Evolutionary conservation across 2,888 invertebrate species (phyloP).

Genomic region (Tolmerus cingulatus): DNA sequence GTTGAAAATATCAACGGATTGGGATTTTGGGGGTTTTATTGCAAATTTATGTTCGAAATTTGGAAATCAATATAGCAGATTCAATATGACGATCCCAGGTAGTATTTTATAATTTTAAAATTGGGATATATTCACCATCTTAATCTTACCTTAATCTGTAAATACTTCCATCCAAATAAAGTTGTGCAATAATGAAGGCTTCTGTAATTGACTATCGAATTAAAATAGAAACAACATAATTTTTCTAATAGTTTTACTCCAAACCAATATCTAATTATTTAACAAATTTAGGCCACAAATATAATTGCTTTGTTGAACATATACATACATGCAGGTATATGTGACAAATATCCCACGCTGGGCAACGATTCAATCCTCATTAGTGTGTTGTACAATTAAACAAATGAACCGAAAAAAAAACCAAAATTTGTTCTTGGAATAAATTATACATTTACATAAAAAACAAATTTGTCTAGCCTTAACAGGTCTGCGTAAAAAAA

Average conservation of each 20-base stretch:
- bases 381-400: not conserved
- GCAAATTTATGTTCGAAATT: too few relatives aligned
- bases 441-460: not conserved
- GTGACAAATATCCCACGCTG: conserved; percentile 30
- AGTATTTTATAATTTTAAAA: too few relatives aligned
- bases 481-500: not conserved
- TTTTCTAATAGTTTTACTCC: conserved; percentile 40
- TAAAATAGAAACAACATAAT: not conserved
- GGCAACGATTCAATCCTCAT: conserved; percentile 3
- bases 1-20: too few relatives aligned
- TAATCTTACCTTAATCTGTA: not conserved
- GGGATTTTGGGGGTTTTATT: too few relatives aligned
- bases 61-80: too few relatives aligned
- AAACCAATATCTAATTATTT: conserved; percentile 42
- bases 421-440: not conserved
- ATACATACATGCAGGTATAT: conserved; percentile 43
- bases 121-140: not conserved
- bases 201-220: not conserved
- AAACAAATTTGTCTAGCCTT: not conserved
- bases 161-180: not conserved
- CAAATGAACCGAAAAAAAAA: not conserved
- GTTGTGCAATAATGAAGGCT: not conserved
- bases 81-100: too few relatives aligned
- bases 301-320: conserved; percentile 48
- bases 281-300: conserved; percentile 48